A percentile compares a stretch with the other conserved stretches of the same genome.
Conservation (phyloP, 2,888 invertebrate species). For the Habroteleia sp. region DNA sequence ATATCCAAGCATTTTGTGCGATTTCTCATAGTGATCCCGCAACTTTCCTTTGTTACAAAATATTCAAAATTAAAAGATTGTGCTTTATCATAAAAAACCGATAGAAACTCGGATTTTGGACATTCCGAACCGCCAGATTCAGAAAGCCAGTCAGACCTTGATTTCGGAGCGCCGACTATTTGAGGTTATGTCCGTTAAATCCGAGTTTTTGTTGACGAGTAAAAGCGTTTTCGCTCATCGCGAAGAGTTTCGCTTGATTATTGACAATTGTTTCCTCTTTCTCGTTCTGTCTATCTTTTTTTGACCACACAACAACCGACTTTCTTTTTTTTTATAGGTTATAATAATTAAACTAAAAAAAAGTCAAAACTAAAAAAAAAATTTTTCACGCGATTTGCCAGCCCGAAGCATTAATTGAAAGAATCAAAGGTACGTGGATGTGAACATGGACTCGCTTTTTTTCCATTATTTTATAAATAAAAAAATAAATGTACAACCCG, state of each 20-base stretch:
- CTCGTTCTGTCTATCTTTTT: background rate
- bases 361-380: slow-evolving; percentile 6
- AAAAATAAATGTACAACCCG: slow-evolving; percentile 56
- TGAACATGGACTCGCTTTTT: slow-evolving; percentile 6
- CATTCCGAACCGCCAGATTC: too few relatives aligned
- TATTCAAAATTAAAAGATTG: too few relatives aligned
- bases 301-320: background rate
- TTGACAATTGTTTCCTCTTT: slow-evolving; percentile 2
- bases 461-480: slow-evolving; percentile 39
- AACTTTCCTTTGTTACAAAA: too few relatives aligned
- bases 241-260: slow-evolving; percentile 14
- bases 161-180: too few relatives aligned
- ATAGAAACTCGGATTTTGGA: too few relatives aligned
- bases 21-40: too few relatives aligned
- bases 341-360: slow-evolving; percentile 18
- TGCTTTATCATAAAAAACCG: too few relatives aligned
- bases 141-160: too few relatives aligned
- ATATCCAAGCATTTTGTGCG: too few relatives aligned
- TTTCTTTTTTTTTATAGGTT: slow-evolving; percentile 45
- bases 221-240: slow-evolving; percentile 50
- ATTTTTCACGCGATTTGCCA: slow-evolving; percentile 14
- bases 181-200: background rate
- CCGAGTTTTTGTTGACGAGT: slow-evolving; percentile 2
- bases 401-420: slow-evolving; percentile 4
- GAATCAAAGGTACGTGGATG: slow-evolving; percentile 29